Conservation (phyloP, 2,113 vertebrate genomes). For the Xiphophorus maculatus region DNA sequence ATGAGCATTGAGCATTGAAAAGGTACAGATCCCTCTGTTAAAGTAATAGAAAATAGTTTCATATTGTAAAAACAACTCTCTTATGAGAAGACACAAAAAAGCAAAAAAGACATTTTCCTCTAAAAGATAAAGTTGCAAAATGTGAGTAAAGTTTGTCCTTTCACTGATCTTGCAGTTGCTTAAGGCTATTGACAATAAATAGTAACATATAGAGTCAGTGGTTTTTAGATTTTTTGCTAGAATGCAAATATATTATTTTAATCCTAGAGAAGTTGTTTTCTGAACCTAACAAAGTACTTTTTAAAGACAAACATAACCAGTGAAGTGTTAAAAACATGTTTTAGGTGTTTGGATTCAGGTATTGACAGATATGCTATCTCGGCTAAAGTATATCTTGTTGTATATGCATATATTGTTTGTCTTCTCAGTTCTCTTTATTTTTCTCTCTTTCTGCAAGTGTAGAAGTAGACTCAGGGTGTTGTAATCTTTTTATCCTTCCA, state of each 20-base stretch:
- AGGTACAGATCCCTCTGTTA: conserved; percentile 3
- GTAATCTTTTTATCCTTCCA: no score
- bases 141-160: conserved; percentile 8
- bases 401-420: no score
- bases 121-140: background rate
- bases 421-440: no score
- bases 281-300: background rate
- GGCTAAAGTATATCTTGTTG: no score
- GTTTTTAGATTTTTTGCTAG: background rate
- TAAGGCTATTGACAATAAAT: conserved; percentile 1
- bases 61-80: conserved; percentile 9
- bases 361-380: no score
- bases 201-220: background rate
- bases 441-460: no score
- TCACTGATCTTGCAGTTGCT: background rate
- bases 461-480: no score
- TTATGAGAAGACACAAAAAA: conserved; percentile 7
- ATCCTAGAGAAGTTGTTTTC: no score
- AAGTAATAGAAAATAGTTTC: conserved; percentile 19
- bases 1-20: conserved; percentile 4
- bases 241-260: background rate
- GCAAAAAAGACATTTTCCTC: background rate
- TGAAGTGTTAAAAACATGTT: background rate
- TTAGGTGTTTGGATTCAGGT: no score
- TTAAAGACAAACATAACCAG: background rate